A percentile compares a stretch with the other conserved stretches of the same genome.
Evolutionary conservation across 2,113 vertebrate genomes (phyloP).

Genomic region (Kryptolebias marmoratus): DNA sequence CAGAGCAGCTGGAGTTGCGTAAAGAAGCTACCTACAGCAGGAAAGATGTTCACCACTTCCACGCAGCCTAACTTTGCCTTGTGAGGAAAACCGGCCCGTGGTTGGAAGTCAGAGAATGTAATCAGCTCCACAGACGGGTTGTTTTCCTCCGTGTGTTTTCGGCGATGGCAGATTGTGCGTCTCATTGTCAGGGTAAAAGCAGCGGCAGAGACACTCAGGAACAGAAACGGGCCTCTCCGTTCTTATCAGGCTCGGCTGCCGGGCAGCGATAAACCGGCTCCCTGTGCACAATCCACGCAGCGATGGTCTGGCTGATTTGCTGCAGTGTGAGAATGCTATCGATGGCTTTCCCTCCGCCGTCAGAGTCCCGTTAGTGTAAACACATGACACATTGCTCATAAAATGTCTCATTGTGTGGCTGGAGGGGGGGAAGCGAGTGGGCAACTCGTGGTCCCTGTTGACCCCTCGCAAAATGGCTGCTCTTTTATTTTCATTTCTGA

Average conservation of each 20-base stretch:
- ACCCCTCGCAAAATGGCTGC: slow-evolving; percentile 44
- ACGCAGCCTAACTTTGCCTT: not conserved
- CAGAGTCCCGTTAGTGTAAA: slow-evolving; percentile 62
- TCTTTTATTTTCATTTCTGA: slow-evolving; percentile 60
- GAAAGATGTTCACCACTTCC: not conserved
- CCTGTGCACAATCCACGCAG: slow-evolving; percentile 50
- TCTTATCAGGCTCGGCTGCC: slow-evolving; percentile 74
- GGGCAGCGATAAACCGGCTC: slow-evolving; percentile 60
- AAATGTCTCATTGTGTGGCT: slow-evolving; percentile 73
- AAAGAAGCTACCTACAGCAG: not conserved
- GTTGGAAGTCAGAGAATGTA: not conserved
- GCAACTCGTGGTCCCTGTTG: slow-evolving; percentile 61
- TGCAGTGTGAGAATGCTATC: slow-evolving; percentile 60
- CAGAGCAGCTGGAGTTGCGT: too few species aligned
- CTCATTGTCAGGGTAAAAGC: slow-evolving; percentile 49
- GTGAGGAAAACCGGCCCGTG: not conserved
- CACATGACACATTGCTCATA: slow-evolving; percentile 64
- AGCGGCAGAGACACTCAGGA: slow-evolving; percentile 15
- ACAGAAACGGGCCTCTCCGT: slow-evolving; percentile 39
- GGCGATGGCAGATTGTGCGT: slow-evolving; percentile 49
- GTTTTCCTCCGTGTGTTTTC: slow-evolving; percentile 27
- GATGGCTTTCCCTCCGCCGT: slow-evolving; percentile 53
- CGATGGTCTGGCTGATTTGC: slow-evolving; percentile 55
- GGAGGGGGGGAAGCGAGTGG: slow-evolving; percentile 53
- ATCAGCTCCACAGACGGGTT: slow-evolving; percentile 64